Evolutionary conservation across 2,888 invertebrate genomes (phyloP).

Genomic region (Terebella lapidaria): DNA sequence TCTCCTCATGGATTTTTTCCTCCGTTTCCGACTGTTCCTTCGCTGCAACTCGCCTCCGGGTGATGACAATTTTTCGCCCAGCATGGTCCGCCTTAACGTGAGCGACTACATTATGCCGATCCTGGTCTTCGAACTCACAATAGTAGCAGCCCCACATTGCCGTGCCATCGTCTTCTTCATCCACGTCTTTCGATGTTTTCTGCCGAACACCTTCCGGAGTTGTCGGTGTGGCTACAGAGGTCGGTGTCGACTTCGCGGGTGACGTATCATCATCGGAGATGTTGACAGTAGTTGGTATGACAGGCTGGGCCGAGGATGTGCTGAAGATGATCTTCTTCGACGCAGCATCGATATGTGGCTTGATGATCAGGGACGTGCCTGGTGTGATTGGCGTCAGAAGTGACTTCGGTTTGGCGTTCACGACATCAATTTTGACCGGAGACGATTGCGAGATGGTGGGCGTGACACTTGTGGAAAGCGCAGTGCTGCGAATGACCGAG

Average conservation of each 20-base stretch:
- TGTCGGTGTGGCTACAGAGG: neutral
- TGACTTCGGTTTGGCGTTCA: neutral
- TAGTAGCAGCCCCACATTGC: constrained; percentile 7
- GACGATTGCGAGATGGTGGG: neutral
- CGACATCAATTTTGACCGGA: neutral
- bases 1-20: neutral
- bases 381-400: neutral
- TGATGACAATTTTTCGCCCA: constrained; percentile 5
- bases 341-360: neutral
- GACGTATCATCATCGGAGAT: neutral
- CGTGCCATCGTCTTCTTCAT: neutral
- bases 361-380: neutral
- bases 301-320: neutral
- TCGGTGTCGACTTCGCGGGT: neutral
- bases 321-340: too few relatives aligned
- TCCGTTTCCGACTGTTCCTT: neutral
- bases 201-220: neutral
- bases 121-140: neutral
- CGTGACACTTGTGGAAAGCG: neutral
- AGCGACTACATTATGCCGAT: neutral
- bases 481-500: neutral
- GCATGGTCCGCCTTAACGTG: constrained; percentile 2
- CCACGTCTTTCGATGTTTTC: neutral
- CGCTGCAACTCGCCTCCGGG: neutral
- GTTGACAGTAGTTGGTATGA: neutral